A percentile compares a stretch with the other conserved stretches of the same genome.
Conservation (phyloP, 2,113 vertebrate genomes). For the Caloenas nicobarica region DNA sequence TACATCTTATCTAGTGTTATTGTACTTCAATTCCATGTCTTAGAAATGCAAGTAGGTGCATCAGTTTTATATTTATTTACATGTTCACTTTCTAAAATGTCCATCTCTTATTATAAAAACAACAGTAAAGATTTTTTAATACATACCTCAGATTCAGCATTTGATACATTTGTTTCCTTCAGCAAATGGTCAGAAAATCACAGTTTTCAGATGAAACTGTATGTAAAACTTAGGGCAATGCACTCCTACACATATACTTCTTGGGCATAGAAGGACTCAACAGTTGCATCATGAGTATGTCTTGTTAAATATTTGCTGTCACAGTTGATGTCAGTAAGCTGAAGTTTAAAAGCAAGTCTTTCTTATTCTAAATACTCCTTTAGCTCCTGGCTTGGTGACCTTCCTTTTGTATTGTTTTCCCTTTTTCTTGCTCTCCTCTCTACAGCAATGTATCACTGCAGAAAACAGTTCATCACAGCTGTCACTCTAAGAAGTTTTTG, state of each 20-base stretch:
- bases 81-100: background rate
- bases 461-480: background rate
- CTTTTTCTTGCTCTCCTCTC: background rate
- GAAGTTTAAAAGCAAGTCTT: background rate
- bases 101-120: background rate
- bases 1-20: background rate
- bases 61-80: background rate
- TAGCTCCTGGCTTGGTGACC: background rate
- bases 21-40: background rate
- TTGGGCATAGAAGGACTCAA: background rate
- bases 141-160: background rate
- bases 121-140: background rate
- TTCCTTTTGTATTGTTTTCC: constrained; percentile 7
- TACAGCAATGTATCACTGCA: background rate
- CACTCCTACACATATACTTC: fast-evolving
- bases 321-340: background rate
- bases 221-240: background rate
- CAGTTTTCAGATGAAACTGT: background rate
- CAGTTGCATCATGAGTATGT: background rate
- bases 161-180: background rate
- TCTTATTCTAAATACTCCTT: constrained; percentile 6
- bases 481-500: constrained; percentile 31
- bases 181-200: background rate
- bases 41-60: background rate
- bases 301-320: constrained; percentile 8